Percentiles rank a stretch among this genome's conserved stretches.
phyloP scores from a whole-genome alignment of 2,113 vertebrate genomes.

The Ascaphus truei region DNA sequence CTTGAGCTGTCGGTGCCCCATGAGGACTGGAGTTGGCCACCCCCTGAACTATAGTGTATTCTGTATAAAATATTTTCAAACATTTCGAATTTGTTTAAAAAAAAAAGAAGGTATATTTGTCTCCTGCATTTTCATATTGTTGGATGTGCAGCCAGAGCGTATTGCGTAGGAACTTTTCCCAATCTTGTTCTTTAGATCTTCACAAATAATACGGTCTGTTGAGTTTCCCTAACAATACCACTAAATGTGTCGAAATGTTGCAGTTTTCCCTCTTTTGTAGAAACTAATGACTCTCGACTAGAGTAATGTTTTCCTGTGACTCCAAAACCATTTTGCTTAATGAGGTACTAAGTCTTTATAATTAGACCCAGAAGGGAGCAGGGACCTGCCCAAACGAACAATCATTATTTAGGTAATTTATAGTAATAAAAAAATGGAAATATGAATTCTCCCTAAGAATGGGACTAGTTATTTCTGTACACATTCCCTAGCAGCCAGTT shows the following conservation, averaged over 20 bases:
- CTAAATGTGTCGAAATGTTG: constrained; percentile 53
- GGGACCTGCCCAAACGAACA: constrained; percentile 69
- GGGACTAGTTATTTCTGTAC: constrained; percentile 71
- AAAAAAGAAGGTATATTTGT: no score
- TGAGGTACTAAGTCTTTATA: constrained; percentile 81
- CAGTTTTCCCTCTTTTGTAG: constrained; percentile 59
- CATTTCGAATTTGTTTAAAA: no score
- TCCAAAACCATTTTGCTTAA: constrained; percentile 76
- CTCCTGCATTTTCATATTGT: no score
- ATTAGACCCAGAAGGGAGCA: constrained; percentile 78
- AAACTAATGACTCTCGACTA: constrained; percentile 76
- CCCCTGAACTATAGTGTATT: no score
- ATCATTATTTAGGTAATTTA: constrained; percentile 84
- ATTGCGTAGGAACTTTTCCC: no score
- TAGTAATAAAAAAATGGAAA: constrained; percentile 78
- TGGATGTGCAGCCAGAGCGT: no score
- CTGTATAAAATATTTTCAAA: no score
- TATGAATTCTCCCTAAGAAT: constrained; percentile 74
- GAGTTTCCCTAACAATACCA: background rate
- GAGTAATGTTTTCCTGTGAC: constrained; percentile 71
- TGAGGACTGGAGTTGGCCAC: no score
- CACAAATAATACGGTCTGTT: background rate
- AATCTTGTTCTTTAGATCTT: background rate
- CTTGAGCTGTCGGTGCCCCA: no score
- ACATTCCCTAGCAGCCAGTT: constrained; percentile 79